Evolutionary conservation across 2,888 invertebrate genomes (phyloP).

Genomic region (Empis livida): DNA sequence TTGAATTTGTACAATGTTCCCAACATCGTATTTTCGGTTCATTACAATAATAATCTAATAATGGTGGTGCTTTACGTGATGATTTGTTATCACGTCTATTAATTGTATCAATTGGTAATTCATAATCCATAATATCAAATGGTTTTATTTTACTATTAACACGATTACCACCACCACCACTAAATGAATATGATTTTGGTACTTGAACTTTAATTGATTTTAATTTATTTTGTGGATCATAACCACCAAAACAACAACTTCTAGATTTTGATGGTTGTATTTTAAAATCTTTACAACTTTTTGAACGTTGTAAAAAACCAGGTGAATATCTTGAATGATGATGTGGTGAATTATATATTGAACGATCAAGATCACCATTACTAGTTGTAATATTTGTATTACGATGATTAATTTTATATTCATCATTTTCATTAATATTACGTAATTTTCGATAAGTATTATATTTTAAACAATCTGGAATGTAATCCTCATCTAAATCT

Average conservation of each 20-base stretch:
- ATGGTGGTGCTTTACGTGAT: conserved; percentile 21
- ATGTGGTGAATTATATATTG: too few relatives aligned
- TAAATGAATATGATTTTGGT: conserved; percentile 36
- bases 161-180: conserved; percentile 15
- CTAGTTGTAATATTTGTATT: too few relatives aligned
- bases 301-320: conserved; percentile 29
- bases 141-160: conserved; percentile 26
- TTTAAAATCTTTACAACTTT: conserved; percentile 33
- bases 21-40: conserved; percentile 22
- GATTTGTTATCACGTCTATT: conserved; percentile 28
- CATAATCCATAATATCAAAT: conserved; percentile 35
- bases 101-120: conserved; percentile 22
- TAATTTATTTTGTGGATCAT: conserved; percentile 14
- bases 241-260: conserved; percentile 33
- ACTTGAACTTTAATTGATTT: conserved; percentile 20
- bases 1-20: conserved; percentile 32
- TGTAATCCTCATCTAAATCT: conserved; percentile 31
- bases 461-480: conserved; percentile 31
- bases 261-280: conserved; percentile 29
- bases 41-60: conserved; percentile 25
- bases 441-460: conserved; percentile 25
- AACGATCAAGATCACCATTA: too few relatives aligned
- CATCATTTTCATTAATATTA: conserved; percentile 31
- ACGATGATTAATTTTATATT: conserved; percentile 12
- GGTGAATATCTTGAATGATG: not conserved